Percentiles rank a stretch among this genome's conserved stretches.
phyloP scores from a whole-genome alignment of 2,113 vertebrate species.

The Phalacrocorax brasilianus region DNA sequence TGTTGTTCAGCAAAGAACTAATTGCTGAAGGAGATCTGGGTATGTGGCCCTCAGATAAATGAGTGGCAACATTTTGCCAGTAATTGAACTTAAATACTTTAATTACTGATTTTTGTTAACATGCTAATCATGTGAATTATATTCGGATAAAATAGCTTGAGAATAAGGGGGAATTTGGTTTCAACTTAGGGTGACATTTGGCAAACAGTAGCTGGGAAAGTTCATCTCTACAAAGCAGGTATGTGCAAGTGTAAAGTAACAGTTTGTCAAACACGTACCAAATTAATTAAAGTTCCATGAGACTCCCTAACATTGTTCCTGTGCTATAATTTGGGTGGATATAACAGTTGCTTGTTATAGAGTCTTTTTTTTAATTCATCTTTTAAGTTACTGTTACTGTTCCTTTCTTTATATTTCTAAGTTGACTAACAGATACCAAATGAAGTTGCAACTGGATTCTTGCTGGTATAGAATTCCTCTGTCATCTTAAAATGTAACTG shows the following conservation, averaged over 20 bases:
- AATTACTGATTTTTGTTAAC: conserved; percentile 16
- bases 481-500: background rate
- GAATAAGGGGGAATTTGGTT: background rate
- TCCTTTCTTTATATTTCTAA: background rate
- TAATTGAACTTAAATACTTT: background rate
- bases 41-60: background rate
- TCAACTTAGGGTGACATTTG: background rate
- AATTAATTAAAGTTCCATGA: background rate
- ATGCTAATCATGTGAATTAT: background rate
- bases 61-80: background rate
- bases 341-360: background rate
- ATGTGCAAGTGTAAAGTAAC: background rate
- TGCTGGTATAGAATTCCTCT: background rate
- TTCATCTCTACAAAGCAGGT: background rate
- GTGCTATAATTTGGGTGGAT: background rate
- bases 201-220: background rate
- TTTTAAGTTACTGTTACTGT: background rate
- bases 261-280: background rate
- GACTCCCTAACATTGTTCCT: background rate
- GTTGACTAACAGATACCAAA: background rate
- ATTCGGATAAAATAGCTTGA: background rate
- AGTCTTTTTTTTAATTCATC: background rate
- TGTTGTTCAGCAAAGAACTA: background rate
- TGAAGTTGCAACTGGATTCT: background rate
- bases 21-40: background rate